Percentiles rank a stretch among this genome's conserved stretches.
These are phyloP conservation scores for Fragum fragum DNA, from an alignment of 2,888 invertebrate genomes.

Conservation along the genomic window DNA sequence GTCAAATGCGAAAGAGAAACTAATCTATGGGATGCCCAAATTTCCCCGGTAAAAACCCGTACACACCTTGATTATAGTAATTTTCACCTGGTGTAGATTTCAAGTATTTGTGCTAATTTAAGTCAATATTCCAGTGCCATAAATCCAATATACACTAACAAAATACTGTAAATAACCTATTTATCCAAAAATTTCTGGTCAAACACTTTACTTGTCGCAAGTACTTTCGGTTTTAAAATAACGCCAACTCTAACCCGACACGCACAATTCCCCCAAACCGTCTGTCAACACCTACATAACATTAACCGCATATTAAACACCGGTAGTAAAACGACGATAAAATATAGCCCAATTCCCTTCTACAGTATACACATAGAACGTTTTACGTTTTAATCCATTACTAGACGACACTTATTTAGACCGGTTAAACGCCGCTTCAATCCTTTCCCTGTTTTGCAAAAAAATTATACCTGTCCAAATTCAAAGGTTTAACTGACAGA, in stretches of 20 bases:
- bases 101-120: not conserved
- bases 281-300: slow-evolving; percentile 1
- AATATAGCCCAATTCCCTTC: not conserved
- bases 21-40: not conserved
- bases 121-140: not conserved
- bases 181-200: not conserved
- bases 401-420: too few species aligned
- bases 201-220: not conserved
- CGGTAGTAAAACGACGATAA: slow-evolving; percentile 3
- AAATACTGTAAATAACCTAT: not conserved
- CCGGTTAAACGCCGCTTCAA: too few species aligned
- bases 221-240: not conserved
- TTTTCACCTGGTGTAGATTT: not conserved
- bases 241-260: not conserved
- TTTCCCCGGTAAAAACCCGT: not conserved
- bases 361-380: too few species aligned
- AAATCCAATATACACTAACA: not conserved
- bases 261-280: not conserved
- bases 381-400: too few species aligned
- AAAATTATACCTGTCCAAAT: too few species aligned
- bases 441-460: too few species aligned
- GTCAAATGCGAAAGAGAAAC: too few species aligned
- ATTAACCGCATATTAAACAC: slow-evolving; percentile 2
- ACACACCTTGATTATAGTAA: not conserved
- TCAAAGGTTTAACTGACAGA: too few species aligned